These are phyloP conservation scores for Pinctada fucata DNA, from an alignment of 2,888 invertebrate genomes.

Conservation along the genomic window DNA sequence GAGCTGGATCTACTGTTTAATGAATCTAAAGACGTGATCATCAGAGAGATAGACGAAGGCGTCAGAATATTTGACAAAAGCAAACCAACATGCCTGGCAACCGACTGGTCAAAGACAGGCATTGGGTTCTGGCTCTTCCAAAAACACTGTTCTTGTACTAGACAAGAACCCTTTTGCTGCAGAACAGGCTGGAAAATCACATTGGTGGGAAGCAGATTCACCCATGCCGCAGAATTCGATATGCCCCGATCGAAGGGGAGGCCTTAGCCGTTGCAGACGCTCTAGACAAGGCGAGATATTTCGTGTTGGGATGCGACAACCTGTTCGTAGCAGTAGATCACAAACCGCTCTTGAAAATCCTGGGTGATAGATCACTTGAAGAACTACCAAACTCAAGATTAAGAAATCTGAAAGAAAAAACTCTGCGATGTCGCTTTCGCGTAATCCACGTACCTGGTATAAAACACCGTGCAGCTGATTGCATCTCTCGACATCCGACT, in stretches of 20 bases:
- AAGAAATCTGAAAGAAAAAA: conserved; percentile 43
- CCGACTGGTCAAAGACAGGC: conserved; percentile 57
- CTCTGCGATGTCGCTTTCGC: conserved; percentile 32
- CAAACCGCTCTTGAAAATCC: conserved; percentile 36
- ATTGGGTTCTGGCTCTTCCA: conserved; percentile 56
- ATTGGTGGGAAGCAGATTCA: conserved; percentile 51
- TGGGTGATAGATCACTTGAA: conserved; percentile 35
- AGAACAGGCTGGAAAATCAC: conserved; percentile 48
- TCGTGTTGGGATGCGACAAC: conserved; percentile 37
- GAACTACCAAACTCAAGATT: conserved; percentile 32
- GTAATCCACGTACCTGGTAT: conserved; percentile 38
- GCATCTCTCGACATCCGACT: conserved; percentile 46
- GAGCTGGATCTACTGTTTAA: conserved; percentile 36
- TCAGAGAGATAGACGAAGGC: conserved; percentile 49
- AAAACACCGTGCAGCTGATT: conserved; percentile 42
- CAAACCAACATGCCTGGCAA: conserved; percentile 59
- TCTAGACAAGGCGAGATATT: conserved; percentile 42
- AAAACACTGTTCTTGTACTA: conserved; percentile 46
- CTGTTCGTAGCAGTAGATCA: conserved; percentile 38
- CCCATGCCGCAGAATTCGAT: conserved; percentile 38
- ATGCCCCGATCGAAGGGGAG: conserved; percentile 40
- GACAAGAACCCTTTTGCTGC: conserved; percentile 46
- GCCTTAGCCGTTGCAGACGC: conserved; percentile 48
- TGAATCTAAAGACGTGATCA: conserved; percentile 41
- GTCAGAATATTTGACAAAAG: conserved; percentile 30